Percentiles rank a stretch among this genome's conserved stretches.
Conservation (phyloP, 2,113 vertebrate genomes). For the Terrapene triunguis region DNA sequence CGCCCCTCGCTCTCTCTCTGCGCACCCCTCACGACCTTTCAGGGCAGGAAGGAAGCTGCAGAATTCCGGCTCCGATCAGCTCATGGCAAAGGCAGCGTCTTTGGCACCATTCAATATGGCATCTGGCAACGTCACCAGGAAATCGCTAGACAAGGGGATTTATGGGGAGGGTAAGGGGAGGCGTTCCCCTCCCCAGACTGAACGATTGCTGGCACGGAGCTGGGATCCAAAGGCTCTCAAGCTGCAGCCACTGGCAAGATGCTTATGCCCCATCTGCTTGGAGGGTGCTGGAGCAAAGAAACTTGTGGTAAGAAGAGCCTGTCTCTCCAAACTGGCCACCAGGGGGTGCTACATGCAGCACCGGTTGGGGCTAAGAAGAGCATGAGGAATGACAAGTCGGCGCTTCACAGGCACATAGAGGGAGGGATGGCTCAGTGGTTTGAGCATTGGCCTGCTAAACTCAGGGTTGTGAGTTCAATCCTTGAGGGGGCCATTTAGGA, state of each 20-base stretch:
- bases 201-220: neutral
- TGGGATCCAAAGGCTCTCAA: neutral
- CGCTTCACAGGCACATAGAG: too few species aligned
- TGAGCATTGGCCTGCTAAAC: too few species aligned
- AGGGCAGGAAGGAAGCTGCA: neutral
- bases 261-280: neutral
- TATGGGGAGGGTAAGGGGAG: neutral
- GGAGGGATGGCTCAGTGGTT: too few species aligned
- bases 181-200: too few species aligned
- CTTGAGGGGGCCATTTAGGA: too few species aligned
- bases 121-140: neutral
- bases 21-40: neutral
- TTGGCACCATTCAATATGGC: neutral
- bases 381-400: too few species aligned
- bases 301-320: neutral
- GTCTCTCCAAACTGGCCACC: neutral
- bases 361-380: neutral
- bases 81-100: neutral
- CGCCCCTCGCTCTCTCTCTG: too few species aligned
- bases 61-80: neutral
- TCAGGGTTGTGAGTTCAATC: too few species aligned
- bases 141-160: neutral
- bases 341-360: neutral
- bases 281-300: neutral
- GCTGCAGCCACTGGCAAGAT: neutral